phyloP scores from a whole-genome alignment of 1,140 invertebrate genomes.

The Papilio machaon region DNA sequence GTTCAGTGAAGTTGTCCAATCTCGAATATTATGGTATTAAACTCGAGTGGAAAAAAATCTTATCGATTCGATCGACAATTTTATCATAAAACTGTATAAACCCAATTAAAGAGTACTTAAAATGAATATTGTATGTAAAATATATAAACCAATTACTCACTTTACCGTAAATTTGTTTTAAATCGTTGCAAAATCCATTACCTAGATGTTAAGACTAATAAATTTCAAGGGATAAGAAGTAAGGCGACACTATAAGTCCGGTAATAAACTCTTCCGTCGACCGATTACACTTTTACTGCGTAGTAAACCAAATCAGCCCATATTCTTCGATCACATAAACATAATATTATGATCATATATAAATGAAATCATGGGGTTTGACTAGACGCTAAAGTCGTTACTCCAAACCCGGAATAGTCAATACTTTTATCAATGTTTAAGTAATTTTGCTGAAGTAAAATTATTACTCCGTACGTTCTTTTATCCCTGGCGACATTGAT shows the following conservation, averaged over 20 bases:
- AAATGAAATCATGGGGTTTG: slow-evolving; percentile 1
- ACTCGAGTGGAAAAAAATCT: too few species aligned
- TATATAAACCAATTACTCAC: background rate
- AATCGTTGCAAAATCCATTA: slow-evolving; percentile 21
- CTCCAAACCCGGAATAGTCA: too few species aligned
- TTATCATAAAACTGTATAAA: too few species aligned
- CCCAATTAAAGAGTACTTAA: background rate
- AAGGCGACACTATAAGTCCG: slow-evolving; percentile 31
- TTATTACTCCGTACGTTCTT: too few species aligned
- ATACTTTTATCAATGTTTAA: too few species aligned
- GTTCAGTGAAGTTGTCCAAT: background rate
- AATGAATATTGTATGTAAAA: background rate
- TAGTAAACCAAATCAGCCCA: slow-evolving; percentile 50
- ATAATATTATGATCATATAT: slow-evolving; percentile 11
- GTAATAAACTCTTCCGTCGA: slow-evolving; percentile 53
- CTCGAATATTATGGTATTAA: too few species aligned
- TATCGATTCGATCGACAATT: too few species aligned
- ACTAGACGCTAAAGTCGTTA: background rate
- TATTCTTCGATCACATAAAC: slow-evolving; percentile 36
- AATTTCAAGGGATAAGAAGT: slow-evolving; percentile 42
- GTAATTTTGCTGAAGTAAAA: too few species aligned
- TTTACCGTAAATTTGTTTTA: background rate
- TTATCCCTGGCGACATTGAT: too few species aligned
- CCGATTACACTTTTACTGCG: slow-evolving; percentile 57
- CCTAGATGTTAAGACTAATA: slow-evolving; percentile 40